Evolutionary conservation across 2,797 vertebrate genomes (phyloP).

Genomic region (Hoplostethus mediterraneus): DNA sequence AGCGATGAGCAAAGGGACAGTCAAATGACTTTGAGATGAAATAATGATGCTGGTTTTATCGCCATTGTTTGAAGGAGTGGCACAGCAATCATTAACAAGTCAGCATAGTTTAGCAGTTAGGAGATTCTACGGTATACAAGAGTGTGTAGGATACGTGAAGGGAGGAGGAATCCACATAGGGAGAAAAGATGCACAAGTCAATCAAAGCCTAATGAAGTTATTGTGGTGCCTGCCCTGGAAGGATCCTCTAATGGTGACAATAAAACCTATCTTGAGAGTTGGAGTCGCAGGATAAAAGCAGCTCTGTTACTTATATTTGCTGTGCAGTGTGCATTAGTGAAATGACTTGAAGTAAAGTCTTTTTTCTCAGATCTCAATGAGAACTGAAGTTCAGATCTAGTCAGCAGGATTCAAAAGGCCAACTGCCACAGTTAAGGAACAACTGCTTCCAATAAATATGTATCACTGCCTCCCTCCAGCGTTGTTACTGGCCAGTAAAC

Average conservation of each 20-base stretch:
- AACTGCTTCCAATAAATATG: constrained; percentile 55
- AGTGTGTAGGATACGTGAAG: constrained; percentile 29
- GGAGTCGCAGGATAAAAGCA: constrained; percentile 27
- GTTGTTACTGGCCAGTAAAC: constrained; percentile 63
- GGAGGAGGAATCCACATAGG: constrained; percentile 30
- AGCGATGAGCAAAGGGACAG: not conserved
- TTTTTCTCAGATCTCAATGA: constrained; percentile 37
- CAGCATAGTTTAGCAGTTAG: constrained; percentile 23
- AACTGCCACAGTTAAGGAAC: constrained; percentile 24
- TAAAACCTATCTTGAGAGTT: constrained; percentile 28
- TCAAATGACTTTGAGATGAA: constrained; percentile 34
- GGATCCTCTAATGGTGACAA: constrained; percentile 32
- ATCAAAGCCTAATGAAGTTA: constrained; percentile 52
- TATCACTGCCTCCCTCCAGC: constrained; percentile 40
- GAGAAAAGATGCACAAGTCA: constrained; percentile 49
- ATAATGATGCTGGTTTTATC: constrained; percentile 32
- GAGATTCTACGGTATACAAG: not conserved
- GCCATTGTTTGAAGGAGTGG: constrained; percentile 25
- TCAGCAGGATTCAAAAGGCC: constrained; percentile 43
- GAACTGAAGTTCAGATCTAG: constrained; percentile 32
- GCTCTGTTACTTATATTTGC: constrained; percentile 14
- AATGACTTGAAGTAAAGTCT: constrained; percentile 33
- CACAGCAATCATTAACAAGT: constrained; percentile 34
- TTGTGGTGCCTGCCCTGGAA: constrained; percentile 24
- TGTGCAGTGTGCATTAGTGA: constrained; percentile 27